Evolutionary conservation across 35 echinoderm and acorn worm species (phyloP).

Genomic region (Acanthaster planci): DNA sequence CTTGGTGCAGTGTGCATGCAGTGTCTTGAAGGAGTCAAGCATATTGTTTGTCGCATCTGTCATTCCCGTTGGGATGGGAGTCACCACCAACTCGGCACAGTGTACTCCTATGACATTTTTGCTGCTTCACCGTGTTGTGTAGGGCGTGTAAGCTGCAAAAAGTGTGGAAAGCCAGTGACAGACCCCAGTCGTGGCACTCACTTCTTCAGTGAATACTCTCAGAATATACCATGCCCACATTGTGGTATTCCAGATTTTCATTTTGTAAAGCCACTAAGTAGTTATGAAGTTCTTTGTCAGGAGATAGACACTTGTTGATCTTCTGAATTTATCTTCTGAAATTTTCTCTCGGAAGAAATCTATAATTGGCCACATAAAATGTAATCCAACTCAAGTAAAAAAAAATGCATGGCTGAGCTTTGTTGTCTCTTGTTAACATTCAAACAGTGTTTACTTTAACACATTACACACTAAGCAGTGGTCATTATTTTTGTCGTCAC

Average conservation of each 20-base stretch:
- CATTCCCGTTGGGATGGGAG: conserved; percentile 99
- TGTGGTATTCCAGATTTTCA: conserved; percentile 96
- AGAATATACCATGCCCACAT: conserved; percentile 94
- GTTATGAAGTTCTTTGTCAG: conserved; percentile 91
- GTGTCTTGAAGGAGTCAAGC: conserved; percentile 91
- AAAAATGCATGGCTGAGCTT: too few species aligned
- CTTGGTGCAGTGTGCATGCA: conserved; percentile 97
- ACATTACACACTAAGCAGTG: too few species aligned
- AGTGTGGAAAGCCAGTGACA: conserved; percentile 92
- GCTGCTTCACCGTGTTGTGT: conserved; percentile 94
- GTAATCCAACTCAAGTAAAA: too few species aligned
- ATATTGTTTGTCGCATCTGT: conserved; percentile 92
- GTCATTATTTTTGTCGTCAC: too few species aligned
- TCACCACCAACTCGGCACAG: conserved; percentile 95
- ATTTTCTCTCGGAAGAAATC: neutral
- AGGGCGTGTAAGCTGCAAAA: conserved; percentile 84
- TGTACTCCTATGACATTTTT: conserved; percentile 99
- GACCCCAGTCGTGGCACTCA: conserved; percentile 88
- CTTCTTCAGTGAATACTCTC: conserved; percentile 98
- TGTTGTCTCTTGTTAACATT: too few species aligned
- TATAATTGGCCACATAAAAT: too few species aligned
- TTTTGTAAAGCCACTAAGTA: conserved; percentile 93
- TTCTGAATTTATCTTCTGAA: neutral
- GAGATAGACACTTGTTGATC: conserved; percentile 47
- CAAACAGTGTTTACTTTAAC: too few species aligned